phyloP scores from a whole-genome alignment of 2,797 vertebrate genomes.

The Microchirus variegatus region DNA sequence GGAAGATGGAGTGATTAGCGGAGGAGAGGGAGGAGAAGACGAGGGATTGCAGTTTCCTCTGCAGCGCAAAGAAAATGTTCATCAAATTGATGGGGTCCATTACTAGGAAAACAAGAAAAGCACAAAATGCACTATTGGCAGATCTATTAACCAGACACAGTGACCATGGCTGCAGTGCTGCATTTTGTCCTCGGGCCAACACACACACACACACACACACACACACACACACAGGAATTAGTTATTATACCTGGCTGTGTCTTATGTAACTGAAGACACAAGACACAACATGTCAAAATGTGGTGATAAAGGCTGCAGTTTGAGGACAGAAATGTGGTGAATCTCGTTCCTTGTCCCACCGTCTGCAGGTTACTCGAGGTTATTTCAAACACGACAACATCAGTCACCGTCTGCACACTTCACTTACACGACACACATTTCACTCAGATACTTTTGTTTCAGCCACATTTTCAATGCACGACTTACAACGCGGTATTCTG shows the following conservation, averaged over 20 bases:
- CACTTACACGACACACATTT: background rate
- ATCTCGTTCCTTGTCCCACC: conserved; percentile 36
- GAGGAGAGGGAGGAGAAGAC: conserved; percentile 21
- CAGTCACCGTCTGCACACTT: background rate
- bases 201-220: conserved; percentile 30
- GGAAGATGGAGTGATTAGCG: conserved; percentile 50
- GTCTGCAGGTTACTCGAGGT: conserved; percentile 22
- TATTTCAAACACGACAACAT: conserved; percentile 4
- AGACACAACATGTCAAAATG: conserved; percentile 37
- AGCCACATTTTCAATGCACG: background rate
- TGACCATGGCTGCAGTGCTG: conserved; percentile 41
- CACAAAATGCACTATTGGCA: conserved; percentile 62
- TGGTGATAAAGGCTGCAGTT: background rate
- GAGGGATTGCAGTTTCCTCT: conserved; percentile 61
- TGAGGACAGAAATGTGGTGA: conserved; percentile 13
- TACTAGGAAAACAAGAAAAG: conserved; percentile 67
- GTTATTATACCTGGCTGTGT: conserved; percentile 12
- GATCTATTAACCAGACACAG: conserved; percentile 58
- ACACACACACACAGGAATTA: conserved; percentile 33
- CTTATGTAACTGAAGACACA: conserved; percentile 22
- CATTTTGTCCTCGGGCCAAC: conserved; percentile 35
- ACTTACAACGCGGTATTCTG: background rate
- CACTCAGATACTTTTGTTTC: background rate
- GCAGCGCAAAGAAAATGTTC: conserved; percentile 59
- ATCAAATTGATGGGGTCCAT: conserved; percentile 59